phyloP scores from a whole-genome alignment of 1,140 invertebrate species.

The Aphelenchoides avenae region DNA sequence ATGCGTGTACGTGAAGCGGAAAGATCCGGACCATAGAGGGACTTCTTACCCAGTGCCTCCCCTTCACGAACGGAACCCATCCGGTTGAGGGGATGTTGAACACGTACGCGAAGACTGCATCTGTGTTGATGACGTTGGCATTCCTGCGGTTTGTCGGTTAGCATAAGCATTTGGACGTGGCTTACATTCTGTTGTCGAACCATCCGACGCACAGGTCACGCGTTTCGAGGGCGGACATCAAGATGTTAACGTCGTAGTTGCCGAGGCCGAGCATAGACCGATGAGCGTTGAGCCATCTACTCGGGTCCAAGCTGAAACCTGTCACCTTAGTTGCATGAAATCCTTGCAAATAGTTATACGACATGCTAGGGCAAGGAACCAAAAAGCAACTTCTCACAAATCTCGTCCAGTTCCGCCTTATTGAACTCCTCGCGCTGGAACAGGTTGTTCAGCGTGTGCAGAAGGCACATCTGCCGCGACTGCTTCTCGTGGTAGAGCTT shows the following conservation, averaged over 20 bases:
- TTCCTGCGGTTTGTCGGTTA: conserved; percentile 6
- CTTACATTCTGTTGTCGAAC: conserved; percentile 43
- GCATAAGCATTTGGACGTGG: conserved; percentile 2
- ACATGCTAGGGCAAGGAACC: not conserved
- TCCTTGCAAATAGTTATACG: not conserved
- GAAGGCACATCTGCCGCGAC: conserved; percentile 35
- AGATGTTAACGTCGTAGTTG: conserved; percentile 47
- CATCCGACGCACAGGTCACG: conserved; percentile 18
- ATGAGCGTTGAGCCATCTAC: conserved; percentile 46
- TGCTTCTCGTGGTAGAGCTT: conserved; percentile 46
- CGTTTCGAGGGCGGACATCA: conserved; percentile 24
- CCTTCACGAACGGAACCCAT: conserved; percentile 33
- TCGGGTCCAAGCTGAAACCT: conserved; percentile 30
- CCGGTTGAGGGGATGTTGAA: conserved; percentile 41
- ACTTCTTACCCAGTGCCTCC: conserved; percentile 40
- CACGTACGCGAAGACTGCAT: conserved; percentile 26
- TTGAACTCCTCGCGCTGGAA: conserved; percentile 40
- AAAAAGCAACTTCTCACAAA: conserved; percentile 42
- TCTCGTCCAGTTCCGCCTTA: conserved; percentile 41
- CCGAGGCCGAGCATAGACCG: conserved; percentile 43
- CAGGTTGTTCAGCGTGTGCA: conserved; percentile 43
- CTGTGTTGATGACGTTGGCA: conserved; percentile 28
- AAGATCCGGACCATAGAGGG: conserved; percentile 1
- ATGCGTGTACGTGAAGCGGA: too few relatives aligned
- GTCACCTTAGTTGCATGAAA: not conserved